These are phyloP conservation scores for Chironex yamaguchii DNA, from an alignment of 30 jellyfish, hydroid and myxozoan species.

Conservation along the genomic window DNA sequence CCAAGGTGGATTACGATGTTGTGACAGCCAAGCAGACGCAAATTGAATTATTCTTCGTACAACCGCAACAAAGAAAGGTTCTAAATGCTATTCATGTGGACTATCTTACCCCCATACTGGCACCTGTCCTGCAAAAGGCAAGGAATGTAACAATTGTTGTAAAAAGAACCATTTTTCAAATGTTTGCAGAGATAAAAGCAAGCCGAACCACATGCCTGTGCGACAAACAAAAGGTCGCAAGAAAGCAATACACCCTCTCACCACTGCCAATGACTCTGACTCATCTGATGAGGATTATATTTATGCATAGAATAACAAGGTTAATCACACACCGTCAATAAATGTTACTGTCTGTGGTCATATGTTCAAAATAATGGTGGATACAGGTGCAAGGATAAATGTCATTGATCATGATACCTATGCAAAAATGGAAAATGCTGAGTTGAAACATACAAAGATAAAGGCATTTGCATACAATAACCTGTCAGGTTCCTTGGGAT, in stretches of 20 bases:
- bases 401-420: conserved; percentile 5
- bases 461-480: conserved; percentile 4
- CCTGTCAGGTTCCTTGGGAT: conserved; percentile 15
- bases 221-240: neutral
- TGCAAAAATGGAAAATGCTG: neutral
- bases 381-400: conserved; percentile 25
- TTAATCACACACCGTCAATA: neutral
- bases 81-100: conserved; percentile 22
- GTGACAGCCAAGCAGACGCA: neutral
- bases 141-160: conserved; percentile 13
- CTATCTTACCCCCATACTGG: conserved; percentile 2
- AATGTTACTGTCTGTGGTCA: conserved; percentile 9
- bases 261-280: neutral
- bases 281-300: conserved; percentile 1
- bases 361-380: neutral
- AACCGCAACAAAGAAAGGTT: neutral
- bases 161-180: conserved; percentile 8
- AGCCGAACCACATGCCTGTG: neutral
- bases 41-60: too few species aligned
- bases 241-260: neutral
- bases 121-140: conserved; percentile 27
- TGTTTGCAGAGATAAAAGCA: conserved; percentile 12
- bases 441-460: neutral
- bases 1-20: neutral
- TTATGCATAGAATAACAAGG: neutral